These are phyloP conservation scores for Riptortus pedestris DNA, from an alignment of 1,140 invertebrate species.

Conservation along the genomic window DNA sequence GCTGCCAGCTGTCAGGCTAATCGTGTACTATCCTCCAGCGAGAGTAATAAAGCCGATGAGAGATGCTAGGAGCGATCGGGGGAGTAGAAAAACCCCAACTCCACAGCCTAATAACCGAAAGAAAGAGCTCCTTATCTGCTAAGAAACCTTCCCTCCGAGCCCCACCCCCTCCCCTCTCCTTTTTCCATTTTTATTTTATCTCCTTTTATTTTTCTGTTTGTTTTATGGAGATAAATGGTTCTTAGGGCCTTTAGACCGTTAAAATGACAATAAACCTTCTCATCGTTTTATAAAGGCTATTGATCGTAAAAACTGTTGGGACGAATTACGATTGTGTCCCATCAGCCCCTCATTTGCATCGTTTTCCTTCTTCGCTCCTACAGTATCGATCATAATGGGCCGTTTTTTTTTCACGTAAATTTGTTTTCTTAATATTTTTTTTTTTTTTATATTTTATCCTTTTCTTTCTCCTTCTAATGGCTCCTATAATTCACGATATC, in stretches of 20 bases:
- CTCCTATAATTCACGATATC: not conserved
- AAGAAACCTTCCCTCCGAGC: not conserved
- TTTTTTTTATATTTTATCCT: no score
- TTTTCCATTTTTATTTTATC: not conserved
- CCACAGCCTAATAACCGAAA: no score
- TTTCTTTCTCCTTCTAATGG: not conserved
- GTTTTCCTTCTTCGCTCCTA: no score
- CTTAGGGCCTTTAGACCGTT: not conserved
- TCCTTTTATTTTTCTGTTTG: not conserved
- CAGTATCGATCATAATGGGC: not conserved
- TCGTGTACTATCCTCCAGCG: no score
- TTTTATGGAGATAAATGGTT: not conserved
- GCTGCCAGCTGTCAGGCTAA: no score
- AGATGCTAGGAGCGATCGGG: no score
- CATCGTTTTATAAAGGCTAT: not conserved
- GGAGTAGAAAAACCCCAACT: no score
- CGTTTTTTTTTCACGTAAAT: not conserved
- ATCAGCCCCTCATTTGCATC: not conserved
- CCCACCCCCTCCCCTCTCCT: not conserved
- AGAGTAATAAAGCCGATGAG: no score
- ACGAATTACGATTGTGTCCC: not conserved
- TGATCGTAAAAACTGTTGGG: not conserved
- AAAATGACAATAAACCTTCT: not conserved
- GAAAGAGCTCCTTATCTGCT: not conserved
- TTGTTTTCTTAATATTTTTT: not conserved